A percentile compares a stretch with the other conserved stretches of the same genome.
These are phyloP conservation scores for Nibea albiflora DNA, from an alignment of 2,113 vertebrate species.

Conservation along the genomic window DNA sequence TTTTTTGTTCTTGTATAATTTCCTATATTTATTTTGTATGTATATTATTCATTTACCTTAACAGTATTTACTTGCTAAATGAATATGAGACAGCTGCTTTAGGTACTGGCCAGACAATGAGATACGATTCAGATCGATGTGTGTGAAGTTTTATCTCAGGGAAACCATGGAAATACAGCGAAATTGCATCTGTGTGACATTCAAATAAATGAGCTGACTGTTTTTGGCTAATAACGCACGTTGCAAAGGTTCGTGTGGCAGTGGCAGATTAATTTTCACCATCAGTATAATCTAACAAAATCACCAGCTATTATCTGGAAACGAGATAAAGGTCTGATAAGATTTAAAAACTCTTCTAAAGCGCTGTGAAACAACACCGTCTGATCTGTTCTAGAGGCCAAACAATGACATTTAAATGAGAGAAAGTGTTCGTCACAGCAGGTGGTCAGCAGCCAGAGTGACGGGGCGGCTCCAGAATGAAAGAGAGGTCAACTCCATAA, in stretches of 20 bases:
- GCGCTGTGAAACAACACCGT: not conserved
- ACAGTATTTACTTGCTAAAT: not conserved
- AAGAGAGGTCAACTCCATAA: not conserved
- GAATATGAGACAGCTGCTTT: not conserved
- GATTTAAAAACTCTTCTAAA: not conserved
- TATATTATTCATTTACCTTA: not conserved
- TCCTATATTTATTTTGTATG: not conserved
- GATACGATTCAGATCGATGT: not conserved
- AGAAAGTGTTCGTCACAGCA: constrained; percentile 5
- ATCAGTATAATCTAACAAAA: not conserved
- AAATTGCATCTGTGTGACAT: not conserved
- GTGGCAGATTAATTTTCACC: not conserved
- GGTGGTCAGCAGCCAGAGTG: not conserved
- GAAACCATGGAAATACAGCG: not conserved
- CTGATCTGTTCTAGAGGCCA: not conserved
- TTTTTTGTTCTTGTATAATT: not conserved
- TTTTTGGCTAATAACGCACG: not conserved
- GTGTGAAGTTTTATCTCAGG: not conserved
- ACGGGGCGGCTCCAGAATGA: not conserved
- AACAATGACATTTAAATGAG: constrained; percentile 5
- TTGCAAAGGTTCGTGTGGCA: not conserved
- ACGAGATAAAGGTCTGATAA: not conserved
- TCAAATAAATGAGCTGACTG: not conserved
- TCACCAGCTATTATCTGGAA: constrained; percentile 20
- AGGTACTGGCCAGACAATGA: not conserved